Conservation (phyloP, 2,888 invertebrate species). For the Oligia latruncula region DNA sequence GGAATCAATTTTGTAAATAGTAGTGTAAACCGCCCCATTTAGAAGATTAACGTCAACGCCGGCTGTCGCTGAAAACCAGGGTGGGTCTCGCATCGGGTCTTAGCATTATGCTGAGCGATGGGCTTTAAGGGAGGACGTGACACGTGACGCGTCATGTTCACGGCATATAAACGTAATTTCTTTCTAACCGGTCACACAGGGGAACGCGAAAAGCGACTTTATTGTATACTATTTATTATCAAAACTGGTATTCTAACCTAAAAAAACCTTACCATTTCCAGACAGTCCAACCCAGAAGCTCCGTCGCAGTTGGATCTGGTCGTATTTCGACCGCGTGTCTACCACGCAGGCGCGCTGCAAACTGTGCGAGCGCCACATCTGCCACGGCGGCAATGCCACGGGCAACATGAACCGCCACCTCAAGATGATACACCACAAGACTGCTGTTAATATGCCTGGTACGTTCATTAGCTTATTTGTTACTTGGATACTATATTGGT, state of each 20-base stretch:
- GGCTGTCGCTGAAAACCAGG: too few species aligned
- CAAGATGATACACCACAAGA: conserved; percentile 85
- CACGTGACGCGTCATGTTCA: too few species aligned
- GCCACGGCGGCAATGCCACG: conserved; percentile 87
- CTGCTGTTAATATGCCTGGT: conserved; percentile 70
- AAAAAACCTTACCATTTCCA: conserved; percentile 39
- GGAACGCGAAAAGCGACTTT: background rate
- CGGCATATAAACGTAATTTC: too few species aligned
- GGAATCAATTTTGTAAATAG: background rate
- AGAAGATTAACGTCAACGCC: background rate
- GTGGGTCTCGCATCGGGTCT: too few species aligned
- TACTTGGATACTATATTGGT: background rate
- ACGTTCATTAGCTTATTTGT: conserved; percentile 54
- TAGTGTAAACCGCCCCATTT: background rate
- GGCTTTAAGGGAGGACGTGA: too few species aligned
- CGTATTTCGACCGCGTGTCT: conserved; percentile 82
- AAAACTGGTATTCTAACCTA: background rate
- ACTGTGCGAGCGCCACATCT: conserved; percentile 83
- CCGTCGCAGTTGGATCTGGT: conserved; percentile 87
- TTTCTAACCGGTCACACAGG: background rate
- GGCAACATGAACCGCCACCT: conserved; percentile 88
- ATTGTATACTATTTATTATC: background rate
- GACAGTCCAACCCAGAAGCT: conserved; percentile 71
- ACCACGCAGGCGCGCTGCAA: conserved; percentile 84
- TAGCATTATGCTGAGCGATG: too few species aligned